Base-by-base conservation (phyloP, 2,888 invertebrate species). In the Acrobasis repandana region DNA sequence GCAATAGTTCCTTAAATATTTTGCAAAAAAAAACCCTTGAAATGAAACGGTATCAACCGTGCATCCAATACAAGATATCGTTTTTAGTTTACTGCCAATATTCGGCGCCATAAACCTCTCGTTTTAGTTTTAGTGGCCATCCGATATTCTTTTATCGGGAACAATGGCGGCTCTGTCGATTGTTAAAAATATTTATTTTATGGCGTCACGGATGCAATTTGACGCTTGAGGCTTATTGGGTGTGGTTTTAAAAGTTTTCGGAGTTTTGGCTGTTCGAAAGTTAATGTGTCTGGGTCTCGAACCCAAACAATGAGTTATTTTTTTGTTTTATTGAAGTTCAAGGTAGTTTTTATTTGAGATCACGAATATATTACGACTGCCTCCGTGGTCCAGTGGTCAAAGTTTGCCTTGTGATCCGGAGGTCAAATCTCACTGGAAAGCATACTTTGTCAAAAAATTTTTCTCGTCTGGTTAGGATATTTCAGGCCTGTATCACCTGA, bases 61-160 rank as follows among this genome's bases (percentile, higher is more conserved):
- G 14, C n/a, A n/a, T 43, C 43, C 14, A 43, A 14, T 14, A 43
- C 43, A 43, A 10, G 10, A 38, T 38, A 11, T 2, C 14, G 10
- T 38, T 43, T 6, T 56, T 20, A 62, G 67, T 67, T 73, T 73
- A 73, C 66, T 58, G 57, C 69, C 68, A 67, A 70, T 70, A 66
- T 65, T 66, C 63, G 60, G 60, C 59, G 50, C 61, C 59, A 58
- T 65, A 66, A 66, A 65, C 47, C 64, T 63, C 58, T 65, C 61
- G 56, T 62, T 63, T 56, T 61, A 60, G 61, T 67, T 67, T 66
- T 64, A 61, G 52, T 60, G 60, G 60, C 59, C 59, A 67, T 66
- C 63, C 63, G 65, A 63, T 67, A 67, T 67, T 70, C 67, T 71
- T 69, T 65, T 63, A 65, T 52, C 60, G 33, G 56, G 63, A 66